These are phyloP conservation scores for Beris morrisii DNA, from an alignment of 2,888 invertebrate species.

Conservation along the genomic window DNA sequence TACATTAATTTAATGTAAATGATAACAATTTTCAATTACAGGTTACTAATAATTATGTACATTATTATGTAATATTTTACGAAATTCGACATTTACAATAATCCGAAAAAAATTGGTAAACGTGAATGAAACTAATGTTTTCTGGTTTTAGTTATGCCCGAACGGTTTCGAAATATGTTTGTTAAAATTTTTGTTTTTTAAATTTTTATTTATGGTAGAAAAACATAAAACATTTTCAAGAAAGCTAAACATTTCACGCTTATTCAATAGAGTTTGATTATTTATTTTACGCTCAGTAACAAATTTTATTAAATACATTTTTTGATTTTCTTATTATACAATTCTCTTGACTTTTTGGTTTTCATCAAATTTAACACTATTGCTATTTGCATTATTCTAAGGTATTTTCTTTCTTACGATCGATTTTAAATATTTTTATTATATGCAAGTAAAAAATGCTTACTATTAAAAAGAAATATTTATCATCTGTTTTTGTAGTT, in stretches of 20 bases:
- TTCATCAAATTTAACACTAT: neutral
- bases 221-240: no score
- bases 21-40: neutral
- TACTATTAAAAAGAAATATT: neutral
- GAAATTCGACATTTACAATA: no score
- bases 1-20: slow-evolving; percentile 14
- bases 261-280: neutral
- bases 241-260: no score
- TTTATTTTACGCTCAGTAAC: neutral
- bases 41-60: neutral
- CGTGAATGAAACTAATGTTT: no score
- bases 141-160: no score
- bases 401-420: neutral
- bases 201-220: no score
- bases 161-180: no score
- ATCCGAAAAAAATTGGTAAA: no score
- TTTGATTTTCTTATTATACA: neutral
- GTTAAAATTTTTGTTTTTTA: no score
- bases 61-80: no score
- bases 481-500: slow-evolving; percentile 29
- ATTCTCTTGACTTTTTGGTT: neutral
- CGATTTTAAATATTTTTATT: neutral
- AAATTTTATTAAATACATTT: slow-evolving; percentile 7
- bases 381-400: neutral
- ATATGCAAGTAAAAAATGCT: neutral